These are phyloP conservation scores for Okapia johnstoni DNA, from an alignment of 2,113 vertebrate species.

Conservation along the genomic window DNA sequence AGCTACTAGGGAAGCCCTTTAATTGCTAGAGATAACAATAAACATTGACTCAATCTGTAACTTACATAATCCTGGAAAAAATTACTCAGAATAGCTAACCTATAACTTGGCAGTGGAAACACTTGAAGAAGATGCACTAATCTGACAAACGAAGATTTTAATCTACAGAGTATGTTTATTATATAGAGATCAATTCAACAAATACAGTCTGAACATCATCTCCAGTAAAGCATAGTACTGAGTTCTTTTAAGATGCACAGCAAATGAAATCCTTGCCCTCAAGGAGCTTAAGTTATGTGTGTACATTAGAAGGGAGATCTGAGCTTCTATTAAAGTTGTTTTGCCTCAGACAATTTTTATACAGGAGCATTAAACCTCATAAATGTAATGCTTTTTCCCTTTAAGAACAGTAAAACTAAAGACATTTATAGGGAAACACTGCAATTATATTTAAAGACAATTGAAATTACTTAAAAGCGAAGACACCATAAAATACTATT, in stretches of 20 bases:
- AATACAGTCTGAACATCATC: neutral
- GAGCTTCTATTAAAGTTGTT: neutral
- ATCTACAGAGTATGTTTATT: neutral
- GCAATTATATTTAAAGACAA: neutral
- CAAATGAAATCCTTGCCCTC: neutral
- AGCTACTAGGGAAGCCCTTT: neutral
- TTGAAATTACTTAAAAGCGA: neutral
- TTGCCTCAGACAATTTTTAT: neutral
- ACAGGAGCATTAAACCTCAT: neutral
- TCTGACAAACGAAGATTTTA: neutral
- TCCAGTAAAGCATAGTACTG: neutral
- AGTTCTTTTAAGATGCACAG: neutral
- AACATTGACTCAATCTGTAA: neutral
- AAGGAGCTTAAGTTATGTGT: neutral
- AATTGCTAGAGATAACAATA: neutral
- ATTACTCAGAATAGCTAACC: neutral
- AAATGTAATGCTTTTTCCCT: neutral
- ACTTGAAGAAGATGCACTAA: neutral
- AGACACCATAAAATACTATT: neutral
- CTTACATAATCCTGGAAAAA: neutral
- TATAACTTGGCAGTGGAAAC: neutral
- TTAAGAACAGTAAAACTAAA: neutral
- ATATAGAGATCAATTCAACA: neutral
- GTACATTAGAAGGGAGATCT: neutral
- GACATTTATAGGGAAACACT: neutral